These are phyloP conservation scores for Protobothrops mucrosquamatus DNA, from an alignment of 2,113 vertebrate species.

Conservation along the genomic window DNA sequence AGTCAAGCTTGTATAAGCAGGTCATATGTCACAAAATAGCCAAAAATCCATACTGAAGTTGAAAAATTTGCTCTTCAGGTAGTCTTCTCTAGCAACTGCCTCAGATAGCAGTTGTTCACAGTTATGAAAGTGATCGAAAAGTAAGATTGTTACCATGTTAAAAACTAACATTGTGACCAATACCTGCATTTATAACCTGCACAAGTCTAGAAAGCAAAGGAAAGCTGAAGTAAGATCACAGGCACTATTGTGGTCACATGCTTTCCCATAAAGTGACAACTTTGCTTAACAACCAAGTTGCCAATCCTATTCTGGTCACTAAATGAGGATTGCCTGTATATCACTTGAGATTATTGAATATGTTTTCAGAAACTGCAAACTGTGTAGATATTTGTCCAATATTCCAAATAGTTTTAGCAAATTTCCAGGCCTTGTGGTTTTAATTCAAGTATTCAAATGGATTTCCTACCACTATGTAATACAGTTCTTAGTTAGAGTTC, in stretches of 20 bases:
- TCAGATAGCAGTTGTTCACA: not conserved
- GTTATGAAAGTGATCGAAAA: not conserved
- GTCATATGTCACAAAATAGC: not conserved
- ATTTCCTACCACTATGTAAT: not conserved
- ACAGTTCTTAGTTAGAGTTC: not conserved
- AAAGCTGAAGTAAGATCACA: not conserved
- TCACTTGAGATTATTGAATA: not conserved
- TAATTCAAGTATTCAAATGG: not conserved
- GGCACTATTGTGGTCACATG: not conserved
- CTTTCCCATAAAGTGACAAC: not conserved
- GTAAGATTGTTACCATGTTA: not conserved
- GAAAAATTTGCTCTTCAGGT: not conserved
- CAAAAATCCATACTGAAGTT: not conserved
- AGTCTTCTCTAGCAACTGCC: not conserved
- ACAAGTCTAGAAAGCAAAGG: not conserved
- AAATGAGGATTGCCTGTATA: not conserved
- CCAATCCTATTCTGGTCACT: not conserved
- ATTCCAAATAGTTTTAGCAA: not conserved
- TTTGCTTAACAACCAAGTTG: not conserved
- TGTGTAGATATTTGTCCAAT: not conserved
- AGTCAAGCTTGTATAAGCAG: not conserved
- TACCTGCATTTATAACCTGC: not conserved
- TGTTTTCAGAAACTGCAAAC: not conserved
- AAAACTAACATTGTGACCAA: not conserved
- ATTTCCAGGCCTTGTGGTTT: not conserved